These are phyloP conservation scores for Bothrops jararaca DNA, from an alignment of 2,113 vertebrate genomes.

Conservation along the genomic window DNA sequence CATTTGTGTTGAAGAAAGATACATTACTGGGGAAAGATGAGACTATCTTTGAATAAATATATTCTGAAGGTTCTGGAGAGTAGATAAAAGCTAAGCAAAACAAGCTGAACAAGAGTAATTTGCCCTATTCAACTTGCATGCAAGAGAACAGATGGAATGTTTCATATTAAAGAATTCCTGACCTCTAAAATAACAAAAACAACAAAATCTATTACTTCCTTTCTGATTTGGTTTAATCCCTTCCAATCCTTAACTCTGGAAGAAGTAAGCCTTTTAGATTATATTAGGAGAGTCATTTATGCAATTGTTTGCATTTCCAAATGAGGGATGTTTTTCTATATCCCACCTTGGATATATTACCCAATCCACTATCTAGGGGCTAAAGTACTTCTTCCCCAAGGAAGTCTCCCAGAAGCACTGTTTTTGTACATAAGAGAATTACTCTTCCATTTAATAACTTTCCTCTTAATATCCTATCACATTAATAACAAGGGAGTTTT, in stretches of 20 bases:
- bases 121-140: neutral
- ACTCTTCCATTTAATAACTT: neutral
- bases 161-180: neutral
- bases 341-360: neutral
- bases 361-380: neutral
- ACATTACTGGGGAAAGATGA: neutral
- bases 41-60: neutral
- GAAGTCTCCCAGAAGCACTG: neutral
- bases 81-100: neutral
- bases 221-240: neutral
- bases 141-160: neutral
- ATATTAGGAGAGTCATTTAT: neutral
- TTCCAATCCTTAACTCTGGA: neutral
- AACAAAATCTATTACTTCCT: neutral
- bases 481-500: neutral
- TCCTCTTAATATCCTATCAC: neutral
- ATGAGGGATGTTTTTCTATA: neutral
- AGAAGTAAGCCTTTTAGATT: neutral
- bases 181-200: neutral
- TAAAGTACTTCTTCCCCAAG: neutral
- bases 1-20: neutral
- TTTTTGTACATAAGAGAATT: neutral
- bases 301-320: neutral
- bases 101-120: neutral
- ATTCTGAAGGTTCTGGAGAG: neutral